Evolutionary conservation across 2,113 vertebrate genomes (phyloP), one percentile per base, ranked within the genome.

Genomic region (Phoxinus phoxinus): DNA sequence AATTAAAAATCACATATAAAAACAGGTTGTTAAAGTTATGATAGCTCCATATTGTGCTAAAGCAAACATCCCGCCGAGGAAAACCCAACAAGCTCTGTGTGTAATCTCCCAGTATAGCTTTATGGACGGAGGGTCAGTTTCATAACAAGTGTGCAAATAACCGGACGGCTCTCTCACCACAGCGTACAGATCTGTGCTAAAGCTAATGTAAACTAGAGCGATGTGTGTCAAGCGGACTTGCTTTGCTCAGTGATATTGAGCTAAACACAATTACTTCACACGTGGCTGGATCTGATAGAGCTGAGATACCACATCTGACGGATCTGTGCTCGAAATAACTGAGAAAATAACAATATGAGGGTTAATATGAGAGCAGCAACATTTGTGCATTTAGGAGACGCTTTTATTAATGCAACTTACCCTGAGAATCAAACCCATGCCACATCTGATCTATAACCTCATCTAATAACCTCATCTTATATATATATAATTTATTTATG

Each of bases 111-210:
- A 74, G 86, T 86, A 84, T n/a, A 61, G 84, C n/a, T 86, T 86
- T 86, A 84, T 73, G 32, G 32, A 63, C n/a, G 77, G 13, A 8
- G 30, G 61, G 65, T 30, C 41, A 5, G 73, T 72, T 88, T 83
- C 80, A 85, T 83, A 77, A 81, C 72, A 76, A 85, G 72, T 6
- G 37, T 83, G 63, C 65, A 88, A 88, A 85, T 86, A 88, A 85
- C 30, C n/a, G n/a, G 30, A 76, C 53, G 27, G 77, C 76, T 81
- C 48, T 85, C 59, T 82, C 46, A 76, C 46, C 78, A 85, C 67
- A 75, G 78, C 83, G 51, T 87, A 84, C 44, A 56, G 81, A 83
- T 67, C 72, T 67, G 56, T 3, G 80, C 71, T 83, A 59, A 84
- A 75, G 51, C 81, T 83, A 81, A 81, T 86, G 84, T 88, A 88